Base-by-base conservation (phyloP, 2,797 vertebrate genomes). In the Acestrorhynchus altus region DNA sequence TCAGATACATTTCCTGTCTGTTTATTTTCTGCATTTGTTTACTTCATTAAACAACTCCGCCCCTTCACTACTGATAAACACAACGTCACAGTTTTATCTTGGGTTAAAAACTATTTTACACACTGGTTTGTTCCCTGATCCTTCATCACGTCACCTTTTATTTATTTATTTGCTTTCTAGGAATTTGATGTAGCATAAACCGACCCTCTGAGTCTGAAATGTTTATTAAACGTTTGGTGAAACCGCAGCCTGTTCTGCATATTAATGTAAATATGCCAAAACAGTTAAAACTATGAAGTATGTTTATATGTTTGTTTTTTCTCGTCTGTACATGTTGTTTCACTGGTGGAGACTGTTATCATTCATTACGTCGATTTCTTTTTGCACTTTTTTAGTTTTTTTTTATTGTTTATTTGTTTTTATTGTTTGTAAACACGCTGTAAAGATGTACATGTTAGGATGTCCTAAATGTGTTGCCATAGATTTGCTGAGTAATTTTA, bases 381-480 rank as follows among this genome's bases (percentile, higher is more conserved):
- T n/a, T 91, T 92, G 89, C 89, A 93, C 90, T 91, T 91, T n/a
- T 94, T 89, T 81, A 82, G 18, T 65, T 79, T 90, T n/a, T n/a
- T n/a, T 87, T 83, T 35, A 35, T 35, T 35, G 31, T 85, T 82
- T 89, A 80, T 72, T n/a, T n/a, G 79, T 66, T 47, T 83, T 31
- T 89, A 89, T 86, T 82, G 87, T 91, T 91, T 94, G 89, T 91
- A 91, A 92, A 93, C 92, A 91, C 89, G 91, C 89, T 94, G 93
- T 93, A 92, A 93, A 93, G 90, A 92, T 92, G 89, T 94, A 94
- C 88, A 94, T 94, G 92, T 92, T 94, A 93, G 92, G n/a, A 88
- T 87, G 84, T 89, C 90, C 88, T 92, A 90, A 88, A 35, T 35
- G n/a, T n/a, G n/a, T n/a, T n/a, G 89, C 87, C 82, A 91, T 93